Conservation (phyloP, 2,797 vertebrate species). For the Coregonus suidteri region DNA sequence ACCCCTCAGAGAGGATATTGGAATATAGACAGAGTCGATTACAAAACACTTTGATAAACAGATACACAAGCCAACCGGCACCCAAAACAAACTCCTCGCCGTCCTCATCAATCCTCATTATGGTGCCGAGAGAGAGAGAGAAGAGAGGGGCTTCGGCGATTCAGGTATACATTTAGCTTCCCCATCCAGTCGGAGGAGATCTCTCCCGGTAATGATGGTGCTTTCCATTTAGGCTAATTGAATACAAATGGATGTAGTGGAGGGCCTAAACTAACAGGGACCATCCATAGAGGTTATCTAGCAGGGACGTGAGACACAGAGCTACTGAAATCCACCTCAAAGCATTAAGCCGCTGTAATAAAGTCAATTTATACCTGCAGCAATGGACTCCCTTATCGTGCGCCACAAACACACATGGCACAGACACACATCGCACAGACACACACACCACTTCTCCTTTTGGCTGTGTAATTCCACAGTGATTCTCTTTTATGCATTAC, state of each 20-base stretch:
- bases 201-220: neutral
- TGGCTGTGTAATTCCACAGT: constrained; percentile 4
- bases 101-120: neutral
- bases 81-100: neutral
- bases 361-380: constrained; percentile 4
- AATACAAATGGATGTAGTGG: constrained; percentile 3
- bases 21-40: neutral
- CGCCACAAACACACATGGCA: neutral
- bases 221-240: constrained; percentile 7
- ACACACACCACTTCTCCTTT: neutral
- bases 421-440: neutral
- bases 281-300: constrained; percentile 10
- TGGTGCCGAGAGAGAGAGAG: neutral
- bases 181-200: neutral
- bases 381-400: neutral
- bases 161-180: neutral
- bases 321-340: constrained; percentile 1
- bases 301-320: neutral
- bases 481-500: neutral
- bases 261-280: constrained; percentile 1
- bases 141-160: neutral
- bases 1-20: neutral
- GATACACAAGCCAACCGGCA: neutral
- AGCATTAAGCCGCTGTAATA: neutral
- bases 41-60: neutral